phyloP scores from a whole-genome alignment of 1,140 invertebrate genomes.

The Sminthurides bifidus region DNA sequence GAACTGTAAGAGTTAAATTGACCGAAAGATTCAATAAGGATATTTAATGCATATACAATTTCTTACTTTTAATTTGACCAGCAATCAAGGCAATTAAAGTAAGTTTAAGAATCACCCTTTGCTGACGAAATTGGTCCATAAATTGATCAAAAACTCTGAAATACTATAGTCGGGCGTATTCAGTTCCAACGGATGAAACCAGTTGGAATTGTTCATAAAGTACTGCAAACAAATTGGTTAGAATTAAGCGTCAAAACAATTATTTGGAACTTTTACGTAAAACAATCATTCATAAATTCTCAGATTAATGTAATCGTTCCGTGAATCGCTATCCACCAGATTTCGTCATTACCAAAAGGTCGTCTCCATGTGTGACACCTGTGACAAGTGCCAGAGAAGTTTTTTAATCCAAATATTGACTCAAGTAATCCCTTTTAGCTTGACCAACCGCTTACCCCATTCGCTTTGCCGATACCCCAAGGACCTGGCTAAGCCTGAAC shows the following conservation, averaged over 20 bases:
- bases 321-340: not conserved
- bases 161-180: slow-evolving; percentile 11
- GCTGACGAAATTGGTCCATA: slow-evolving; percentile 21
- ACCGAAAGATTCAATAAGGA: not conserved
- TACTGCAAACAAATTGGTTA: slow-evolving; percentile 6
- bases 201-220: slow-evolving; percentile 17
- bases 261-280: not conserved
- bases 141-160: slow-evolving; percentile 17
- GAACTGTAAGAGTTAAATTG: slow-evolving; percentile 4
- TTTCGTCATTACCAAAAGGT: slow-evolving; percentile 3
- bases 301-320: not conserved
- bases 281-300: not conserved
- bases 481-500: not conserved
- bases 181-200: not conserved
- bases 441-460: slow-evolving; percentile 2
- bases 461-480: slow-evolving; percentile 3
- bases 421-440: too few relatives aligned
- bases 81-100: not conserved
- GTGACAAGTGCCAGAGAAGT: too few relatives aligned
- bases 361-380: slow-evolving; percentile 20
- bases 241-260: not conserved
- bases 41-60: not conserved
- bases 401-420: too few relatives aligned
- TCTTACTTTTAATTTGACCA: not conserved
- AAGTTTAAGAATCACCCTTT: slow-evolving; percentile 12